Conservation (phyloP, 35 echinoderm and acorn worm genomes). For the Eucidaris tribuloides region DNA sequence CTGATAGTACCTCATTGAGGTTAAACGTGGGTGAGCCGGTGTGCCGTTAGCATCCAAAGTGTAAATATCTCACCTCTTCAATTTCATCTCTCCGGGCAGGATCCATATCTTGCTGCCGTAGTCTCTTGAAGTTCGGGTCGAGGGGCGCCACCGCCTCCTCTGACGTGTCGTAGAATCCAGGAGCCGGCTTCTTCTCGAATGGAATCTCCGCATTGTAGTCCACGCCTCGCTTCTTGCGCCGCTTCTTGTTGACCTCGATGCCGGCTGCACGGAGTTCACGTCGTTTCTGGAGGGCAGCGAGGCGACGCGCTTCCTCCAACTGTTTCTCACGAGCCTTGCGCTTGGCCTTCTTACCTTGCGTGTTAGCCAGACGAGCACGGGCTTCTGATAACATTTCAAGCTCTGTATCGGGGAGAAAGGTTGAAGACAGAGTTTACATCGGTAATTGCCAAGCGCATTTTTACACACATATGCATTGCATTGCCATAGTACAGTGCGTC, state of each 20-base stretch:
- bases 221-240: slow-evolving; percentile 75
- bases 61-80: too few relatives aligned
- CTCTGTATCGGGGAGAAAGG: too few relatives aligned
- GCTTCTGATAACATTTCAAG: slow-evolving; percentile 99
- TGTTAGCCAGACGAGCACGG: slow-evolving; percentile 97
- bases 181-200: slow-evolving; percentile 97
- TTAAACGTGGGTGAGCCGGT: too few relatives aligned
- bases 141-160: slow-evolving; percentile 57
- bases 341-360: slow-evolving; percentile 98
- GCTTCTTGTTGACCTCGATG: slow-evolving; percentile 82
- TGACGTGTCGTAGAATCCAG: slow-evolving; percentile 84
- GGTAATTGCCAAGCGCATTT: too few relatives aligned
- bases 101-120: slow-evolving; percentile 89
- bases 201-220: slow-evolving; percentile 99
- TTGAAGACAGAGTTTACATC: too few relatives aligned
- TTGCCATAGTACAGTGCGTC: too few relatives aligned
- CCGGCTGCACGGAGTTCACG: slow-evolving; percentile 84
- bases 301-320: slow-evolving; percentile 82
- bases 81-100: slow-evolving; percentile 71
- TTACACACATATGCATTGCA: too few relatives aligned
- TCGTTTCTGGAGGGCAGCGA: slow-evolving; percentile 87
- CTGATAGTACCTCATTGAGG: too few relatives aligned
- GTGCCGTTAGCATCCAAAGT: too few relatives aligned
- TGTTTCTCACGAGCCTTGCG: slow-evolving; percentile 94
- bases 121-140: slow-evolving; percentile 89